These are phyloP conservation scores for Platycheirus albimanus DNA, from an alignment of 2,888 invertebrate species.

Conservation along the genomic window DNA sequence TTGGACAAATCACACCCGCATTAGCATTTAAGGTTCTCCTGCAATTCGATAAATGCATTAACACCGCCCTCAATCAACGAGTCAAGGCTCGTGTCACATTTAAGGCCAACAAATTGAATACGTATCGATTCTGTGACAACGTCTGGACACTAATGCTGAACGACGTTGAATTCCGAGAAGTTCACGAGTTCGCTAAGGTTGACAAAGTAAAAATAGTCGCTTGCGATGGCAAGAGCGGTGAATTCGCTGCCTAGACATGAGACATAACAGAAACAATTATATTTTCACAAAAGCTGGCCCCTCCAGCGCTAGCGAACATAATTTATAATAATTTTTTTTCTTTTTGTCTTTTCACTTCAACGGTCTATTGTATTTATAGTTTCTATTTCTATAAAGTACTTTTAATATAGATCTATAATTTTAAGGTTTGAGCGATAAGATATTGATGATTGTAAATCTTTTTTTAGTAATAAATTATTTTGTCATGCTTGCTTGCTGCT, in stretches of 20 bases:
- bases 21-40: conserved; percentile 96
- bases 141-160: conserved; percentile 99
- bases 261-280: too few relatives aligned
- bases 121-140: conserved; percentile 99
- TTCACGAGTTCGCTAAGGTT: conserved; percentile 95
- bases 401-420: conserved; percentile 31
- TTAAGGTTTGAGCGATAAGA: conserved; percentile 37
- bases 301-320: too few relatives aligned
- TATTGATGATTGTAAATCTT: conserved; percentile 8
- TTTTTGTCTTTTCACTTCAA: conserved; percentile 11
- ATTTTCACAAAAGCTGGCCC: too few relatives aligned
- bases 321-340: conserved; percentile 33
- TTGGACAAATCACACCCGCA: conserved; percentile 97
- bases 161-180: conserved; percentile 98
- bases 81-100: conserved; percentile 97
- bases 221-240: conserved; percentile 95
- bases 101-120: conserved; percentile 93
- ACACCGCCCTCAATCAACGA: conserved; percentile 93
- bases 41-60: conserved; percentile 98
- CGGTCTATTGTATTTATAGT: conserved; percentile 49
- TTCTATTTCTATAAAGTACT: conserved; percentile 48
- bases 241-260: conserved; percentile 75
- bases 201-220: conserved; percentile 99
- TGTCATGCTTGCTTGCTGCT: conserved; percentile 1
- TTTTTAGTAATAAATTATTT: conserved; percentile 57